Base-by-base conservation (phyloP, 2,888 invertebrate species). In the Epistrophella euchroma region DNA sequence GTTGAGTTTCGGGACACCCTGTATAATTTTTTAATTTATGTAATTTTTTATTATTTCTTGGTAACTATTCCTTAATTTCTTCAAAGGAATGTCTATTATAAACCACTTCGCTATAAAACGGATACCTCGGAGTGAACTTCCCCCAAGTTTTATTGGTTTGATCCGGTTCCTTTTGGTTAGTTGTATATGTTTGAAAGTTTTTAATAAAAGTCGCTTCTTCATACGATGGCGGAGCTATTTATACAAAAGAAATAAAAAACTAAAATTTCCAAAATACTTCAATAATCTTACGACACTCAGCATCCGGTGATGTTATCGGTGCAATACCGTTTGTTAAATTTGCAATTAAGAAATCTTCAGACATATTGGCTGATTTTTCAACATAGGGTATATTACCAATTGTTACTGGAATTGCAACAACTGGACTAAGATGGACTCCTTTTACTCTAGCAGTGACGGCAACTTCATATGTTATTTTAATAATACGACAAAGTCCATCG, bases 401-500 rank as follows among this genome's bases (percentile, higher is more conserved):
- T 10, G 90, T 90, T 2, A 92, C 88, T 0, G 92, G 92, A 88
- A 92, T 91, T 2, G 88, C 88, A n/a, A 92, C 89, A 17, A 89
- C 60, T 74, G 91, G 90, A 47, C 89, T 89, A 56, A 89, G 87
- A 62, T 90, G 90, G 7, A 89, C 86, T 35, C 90, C 90, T 56
- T 89, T 89, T 32, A 91, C 89, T 52, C 86, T 50, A 0, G 90
- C 91, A 76, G 89, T 89, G 32, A 92, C 89, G 78, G 92, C 91
- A 15, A 92, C 79, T 71, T 92, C 91, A 82, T 92, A 92, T 9
- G 89, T 89, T 22, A 91, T 90, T 60, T 91, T 91, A 82, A 92
- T 91, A 11, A 92, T 87, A 25, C 82, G 88, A 73, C 91, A 91
- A 9, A 89, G 71, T 19, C 88, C 88, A 15, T 90, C 87, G 55